Conservation (phyloP, 2,797 vertebrate genomes). For the Hydrolagus colliei region DNA sequence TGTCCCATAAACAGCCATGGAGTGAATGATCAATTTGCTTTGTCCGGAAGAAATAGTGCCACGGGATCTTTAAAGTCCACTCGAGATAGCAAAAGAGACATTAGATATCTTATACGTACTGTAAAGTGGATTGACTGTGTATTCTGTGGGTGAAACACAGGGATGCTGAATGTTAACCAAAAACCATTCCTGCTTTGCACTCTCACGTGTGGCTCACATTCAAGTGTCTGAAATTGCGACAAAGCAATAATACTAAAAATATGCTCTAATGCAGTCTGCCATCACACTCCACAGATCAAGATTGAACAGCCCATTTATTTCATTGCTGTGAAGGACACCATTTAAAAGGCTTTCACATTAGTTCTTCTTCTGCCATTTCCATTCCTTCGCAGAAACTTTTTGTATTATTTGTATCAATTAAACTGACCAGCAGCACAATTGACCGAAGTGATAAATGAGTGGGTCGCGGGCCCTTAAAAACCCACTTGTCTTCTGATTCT, state of each 20-base stretch:
- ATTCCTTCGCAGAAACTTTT: neutral
- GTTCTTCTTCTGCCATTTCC: neutral
- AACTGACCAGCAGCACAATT: neutral
- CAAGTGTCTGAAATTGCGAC: neutral
- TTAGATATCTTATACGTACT: no score
- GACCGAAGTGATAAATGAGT: neutral
- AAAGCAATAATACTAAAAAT: neutral
- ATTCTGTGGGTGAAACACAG: neutral
- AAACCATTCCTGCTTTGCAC: neutral
- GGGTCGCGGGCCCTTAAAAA: neutral
- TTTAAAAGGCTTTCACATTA: neutral
- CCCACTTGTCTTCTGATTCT: neutral
- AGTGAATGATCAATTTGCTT: no score
- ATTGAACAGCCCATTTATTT: neutral
- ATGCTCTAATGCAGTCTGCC: neutral
- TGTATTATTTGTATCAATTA: neutral
- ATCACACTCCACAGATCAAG: neutral
- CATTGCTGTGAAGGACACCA: neutral
- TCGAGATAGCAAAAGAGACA: no score
- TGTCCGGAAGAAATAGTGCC: no score
- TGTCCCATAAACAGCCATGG: no score
- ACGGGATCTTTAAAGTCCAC: no score
- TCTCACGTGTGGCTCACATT: slow-evolving; percentile 8
- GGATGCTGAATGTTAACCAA: neutral
- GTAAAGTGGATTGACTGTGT: no score